Conservation (phyloP, 2,113 vertebrate species). For the Mugil cephalus region DNA sequence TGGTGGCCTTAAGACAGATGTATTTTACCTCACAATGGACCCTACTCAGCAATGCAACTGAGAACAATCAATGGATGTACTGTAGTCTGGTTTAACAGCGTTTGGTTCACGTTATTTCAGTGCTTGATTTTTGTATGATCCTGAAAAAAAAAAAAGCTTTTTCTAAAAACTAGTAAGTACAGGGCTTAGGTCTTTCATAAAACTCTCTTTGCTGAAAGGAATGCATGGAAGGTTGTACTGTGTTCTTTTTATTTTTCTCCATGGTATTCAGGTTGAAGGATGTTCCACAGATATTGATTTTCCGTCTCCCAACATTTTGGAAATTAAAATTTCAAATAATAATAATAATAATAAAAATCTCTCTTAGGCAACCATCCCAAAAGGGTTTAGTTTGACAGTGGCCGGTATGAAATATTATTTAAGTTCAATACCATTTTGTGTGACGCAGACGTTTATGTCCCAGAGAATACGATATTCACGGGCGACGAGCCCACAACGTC, state of each 20-base stretch:
- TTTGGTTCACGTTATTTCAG: no score
- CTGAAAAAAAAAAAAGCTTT: no score
- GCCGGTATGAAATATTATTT: slow-evolving; percentile 43
- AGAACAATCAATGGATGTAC: no score
- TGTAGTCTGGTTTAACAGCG: no score
- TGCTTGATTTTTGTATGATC: no score
- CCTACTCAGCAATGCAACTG: no score
- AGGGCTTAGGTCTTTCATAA: background rate
- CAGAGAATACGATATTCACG: slow-evolving; percentile 44
- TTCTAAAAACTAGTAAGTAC: background rate
- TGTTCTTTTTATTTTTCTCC: slow-evolving; percentile 1
- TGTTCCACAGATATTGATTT: slow-evolving; percentile 56
- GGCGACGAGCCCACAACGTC: slow-evolving; percentile 35
- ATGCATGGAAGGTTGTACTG: slow-evolving; percentile 1
- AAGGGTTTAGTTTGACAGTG: slow-evolving; percentile 45
- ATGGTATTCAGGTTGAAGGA: slow-evolving; percentile 48
- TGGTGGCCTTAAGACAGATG: no score
- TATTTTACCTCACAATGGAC: no score
- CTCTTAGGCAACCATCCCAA: slow-evolving; percentile 7
- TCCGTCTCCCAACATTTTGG: slow-evolving; percentile 54
- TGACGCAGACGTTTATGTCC: slow-evolving; percentile 32
- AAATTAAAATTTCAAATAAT: slow-evolving; percentile 45
- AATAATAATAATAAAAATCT: slow-evolving; percentile 14
- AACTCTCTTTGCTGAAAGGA: slow-evolving; percentile 16
- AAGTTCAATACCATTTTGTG: slow-evolving; percentile 51